These are phyloP conservation scores for Rhagonycha fulva DNA, from an alignment of 2,888 invertebrate species.

Conservation along the genomic window DNA sequence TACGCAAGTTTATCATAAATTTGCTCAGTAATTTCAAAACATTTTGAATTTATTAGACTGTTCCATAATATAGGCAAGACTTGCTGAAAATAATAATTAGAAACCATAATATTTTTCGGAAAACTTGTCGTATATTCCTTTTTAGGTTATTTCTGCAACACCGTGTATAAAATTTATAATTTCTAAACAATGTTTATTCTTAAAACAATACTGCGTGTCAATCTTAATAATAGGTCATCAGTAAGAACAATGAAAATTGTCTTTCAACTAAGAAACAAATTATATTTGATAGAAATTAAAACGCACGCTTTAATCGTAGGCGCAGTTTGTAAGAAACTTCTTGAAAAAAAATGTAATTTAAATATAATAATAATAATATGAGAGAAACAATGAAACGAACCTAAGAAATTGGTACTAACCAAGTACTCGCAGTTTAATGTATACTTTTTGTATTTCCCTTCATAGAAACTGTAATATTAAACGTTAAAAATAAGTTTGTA, in stretches of 20 bases:
- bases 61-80: too few species aligned
- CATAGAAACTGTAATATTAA: too few species aligned
- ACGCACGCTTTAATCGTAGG: background rate
- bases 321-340: background rate
- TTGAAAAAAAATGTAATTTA: background rate
- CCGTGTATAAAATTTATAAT: background rate
- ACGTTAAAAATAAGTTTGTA: too few species aligned
- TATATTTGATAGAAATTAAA: background rate
- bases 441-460: background rate
- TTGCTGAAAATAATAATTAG: too few species aligned
- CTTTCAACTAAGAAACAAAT: background rate
- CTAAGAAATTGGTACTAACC: background rate
- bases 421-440: background rate
- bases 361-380: background rate
- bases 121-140: too few species aligned
- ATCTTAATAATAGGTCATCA: background rate
- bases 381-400: background rate
- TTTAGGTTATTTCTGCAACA: background rate
- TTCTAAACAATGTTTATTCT: background rate
- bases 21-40: background rate
- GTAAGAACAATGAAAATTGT: background rate
- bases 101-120: too few species aligned
- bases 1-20: background rate
- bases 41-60: too few species aligned
- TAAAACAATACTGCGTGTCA: background rate